These are phyloP conservation scores for Meda fulgida DNA, from an alignment of 2,797 vertebrate genomes.

Conservation along the genomic window DNA sequence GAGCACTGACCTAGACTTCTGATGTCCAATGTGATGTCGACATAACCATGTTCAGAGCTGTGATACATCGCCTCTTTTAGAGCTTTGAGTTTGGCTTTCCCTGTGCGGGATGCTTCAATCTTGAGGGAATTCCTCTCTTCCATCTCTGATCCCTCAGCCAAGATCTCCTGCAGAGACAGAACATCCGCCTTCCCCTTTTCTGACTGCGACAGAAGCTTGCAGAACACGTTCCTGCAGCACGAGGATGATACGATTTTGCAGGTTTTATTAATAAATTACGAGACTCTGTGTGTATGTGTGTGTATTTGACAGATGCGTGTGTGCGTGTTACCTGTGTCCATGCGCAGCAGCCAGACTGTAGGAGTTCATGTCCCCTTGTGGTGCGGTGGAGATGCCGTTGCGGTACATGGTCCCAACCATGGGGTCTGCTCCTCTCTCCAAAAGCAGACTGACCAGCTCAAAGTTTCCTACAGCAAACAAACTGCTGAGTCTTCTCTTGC, in stretches of 20 bases:
- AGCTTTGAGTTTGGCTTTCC: conserved; percentile 94
- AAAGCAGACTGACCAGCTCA: conserved; percentile 94
- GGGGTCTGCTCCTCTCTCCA: conserved; percentile 94
- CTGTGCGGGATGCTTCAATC: conserved; percentile 85
- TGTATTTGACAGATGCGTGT: not conserved
- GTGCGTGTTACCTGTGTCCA: conserved; percentile 90
- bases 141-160: conserved; percentile 92
- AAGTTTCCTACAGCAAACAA: conserved; percentile 86
- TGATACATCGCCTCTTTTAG: conserved; percentile 98
- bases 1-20: conserved; percentile 89
- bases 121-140: conserved; percentile 84
- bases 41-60: conserved; percentile 93
- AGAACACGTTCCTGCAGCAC: conserved; percentile 91
- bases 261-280: conserved; percentile 37
- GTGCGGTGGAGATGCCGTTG: conserved; percentile 93
- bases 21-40: conserved; percentile 97
- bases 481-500: conserved; percentile 31
- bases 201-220: conserved; percentile 92
- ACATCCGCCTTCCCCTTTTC: conserved; percentile 93
- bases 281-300: conserved; percentile 28
- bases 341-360: conserved; percentile 98
- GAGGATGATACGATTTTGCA: conserved; percentile 45
- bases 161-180: conserved; percentile 95
- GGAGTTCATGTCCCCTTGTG: conserved; percentile 97
- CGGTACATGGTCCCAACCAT: conserved; percentile 97